Evolutionary conservation across 1,140 invertebrate species (phyloP), one percentile per base, ranked within the genome.

Genomic region (Leptinotarsa defecta): DNA sequence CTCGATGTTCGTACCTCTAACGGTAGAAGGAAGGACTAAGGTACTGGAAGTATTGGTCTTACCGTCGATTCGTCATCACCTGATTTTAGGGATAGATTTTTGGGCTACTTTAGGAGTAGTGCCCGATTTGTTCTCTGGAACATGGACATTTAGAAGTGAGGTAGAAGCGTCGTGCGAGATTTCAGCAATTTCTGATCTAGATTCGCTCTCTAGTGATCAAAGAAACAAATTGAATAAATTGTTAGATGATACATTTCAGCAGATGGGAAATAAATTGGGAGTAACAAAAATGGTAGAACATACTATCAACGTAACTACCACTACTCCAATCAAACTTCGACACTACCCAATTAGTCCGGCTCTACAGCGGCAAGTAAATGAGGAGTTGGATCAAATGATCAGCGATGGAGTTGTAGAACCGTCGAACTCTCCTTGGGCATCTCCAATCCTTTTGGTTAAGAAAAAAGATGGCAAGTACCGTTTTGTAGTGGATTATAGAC

Each of bases 401-500:
- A 19, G 73, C 1, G 24, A 67, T 6, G 64, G 22, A 17, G 68
- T 78, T 43, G 70, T 78, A 3, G 71, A 71, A 74, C 63, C 68
- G 43, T 52, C 71, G 1, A 20, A 48, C 3, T 68, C 67, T 20
- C 70, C 79, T 8, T 86, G 75, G 73, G 74, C 79, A 0, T 78
- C 76, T 2, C 75, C 77, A 6, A 71, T 83, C 15, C 67, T 85
- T 13, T 52, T 83, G 6, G 79, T 83, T 2, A 71, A 76, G n/a
- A 85, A 85, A 52, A 81, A 81, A 52, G 75, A 81, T 64, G 79
- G 77, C 3, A 62, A 62, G n/a, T 73, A 74, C 20, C 52, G 85
- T 6, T 69, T 85, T 24, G 79, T 78, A 74, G 75, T 82, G 4
- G 83, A 86, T 74, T 89, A 83, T 76, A 61, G 88, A 20, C 52